Conservation (phyloP, 2,888 invertebrate genomes). For the Omphaloscelis lunosa region DNA sequence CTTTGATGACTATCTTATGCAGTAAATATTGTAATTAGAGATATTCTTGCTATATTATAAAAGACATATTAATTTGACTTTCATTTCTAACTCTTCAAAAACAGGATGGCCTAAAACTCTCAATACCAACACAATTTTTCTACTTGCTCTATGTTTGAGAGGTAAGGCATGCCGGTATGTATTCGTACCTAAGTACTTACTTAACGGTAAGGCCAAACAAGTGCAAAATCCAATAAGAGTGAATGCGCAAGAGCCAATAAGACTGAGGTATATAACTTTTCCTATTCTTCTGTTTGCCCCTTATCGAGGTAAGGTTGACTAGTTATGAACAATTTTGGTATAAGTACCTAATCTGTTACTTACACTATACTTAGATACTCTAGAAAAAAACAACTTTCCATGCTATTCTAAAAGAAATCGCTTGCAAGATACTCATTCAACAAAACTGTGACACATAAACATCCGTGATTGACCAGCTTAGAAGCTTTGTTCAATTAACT, state of each 20-base stretch:
- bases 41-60: background rate
- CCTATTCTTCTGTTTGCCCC: conserved; percentile 7
- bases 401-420: conserved; percentile 18
- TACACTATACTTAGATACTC: background rate
- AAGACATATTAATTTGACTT: background rate
- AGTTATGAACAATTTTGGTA: background rate
- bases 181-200: background rate
- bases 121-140: background rate
- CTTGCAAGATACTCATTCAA: background rate
- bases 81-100: background rate
- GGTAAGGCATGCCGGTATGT: background rate
- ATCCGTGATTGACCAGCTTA: conserved; percentile 19
- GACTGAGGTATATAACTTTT: background rate
- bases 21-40: background rate
- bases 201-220: conserved; percentile 25
- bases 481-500: conserved; percentile 38
- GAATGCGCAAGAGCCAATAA: background rate
- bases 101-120: background rate
- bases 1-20: background rate
- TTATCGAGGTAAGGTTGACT: background rate
- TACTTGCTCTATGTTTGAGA: background rate
- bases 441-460: conserved; percentile 22
- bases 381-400: conserved; percentile 2
- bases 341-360: background rate
- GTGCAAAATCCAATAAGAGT: conserved; percentile 43